These are phyloP conservation scores for Fragum fragum DNA, from an alignment of 2,888 invertebrate species.

Conservation along the genomic window DNA sequence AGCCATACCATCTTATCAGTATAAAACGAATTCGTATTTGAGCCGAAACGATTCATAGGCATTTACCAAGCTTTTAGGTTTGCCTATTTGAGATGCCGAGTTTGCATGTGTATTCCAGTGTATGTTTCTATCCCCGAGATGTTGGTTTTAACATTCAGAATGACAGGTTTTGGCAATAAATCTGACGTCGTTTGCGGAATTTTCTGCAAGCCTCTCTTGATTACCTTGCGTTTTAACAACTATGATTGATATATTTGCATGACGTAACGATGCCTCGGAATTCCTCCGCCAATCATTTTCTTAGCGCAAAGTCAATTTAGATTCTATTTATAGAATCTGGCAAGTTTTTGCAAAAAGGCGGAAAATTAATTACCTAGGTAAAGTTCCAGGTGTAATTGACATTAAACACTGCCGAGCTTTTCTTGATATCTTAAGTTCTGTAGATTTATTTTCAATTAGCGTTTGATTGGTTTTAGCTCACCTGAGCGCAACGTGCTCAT, in stretches of 20 bases:
- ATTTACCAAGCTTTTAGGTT: too few species aligned
- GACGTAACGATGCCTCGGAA: constrained; percentile 5
- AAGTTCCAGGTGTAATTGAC: constrained; percentile 14
- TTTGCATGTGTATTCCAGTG: too few species aligned
- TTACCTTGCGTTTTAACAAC: constrained; percentile 4
- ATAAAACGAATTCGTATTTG: too few species aligned
- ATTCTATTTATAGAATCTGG: constrained; percentile 7
- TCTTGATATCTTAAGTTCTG: neutral
- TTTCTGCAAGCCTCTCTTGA: constrained; percentile 8
- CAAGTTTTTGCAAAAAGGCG: neutral
- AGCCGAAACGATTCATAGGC: too few species aligned
- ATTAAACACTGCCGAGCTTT: neutral
- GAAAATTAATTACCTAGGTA: constrained; percentile 11
- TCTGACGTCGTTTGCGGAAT: constrained; percentile 10
- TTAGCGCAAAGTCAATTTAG: neutral
- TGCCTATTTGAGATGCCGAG: too few species aligned
- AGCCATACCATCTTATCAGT: too few species aligned
- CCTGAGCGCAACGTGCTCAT: too few species aligned
- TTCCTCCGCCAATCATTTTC: constrained; percentile 27
- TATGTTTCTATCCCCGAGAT: neutral
- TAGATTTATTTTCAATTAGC: too few species aligned
- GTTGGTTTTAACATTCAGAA: neutral
- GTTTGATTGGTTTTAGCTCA: too few species aligned
- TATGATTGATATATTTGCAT: constrained; percentile 14
- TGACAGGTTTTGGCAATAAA: constrained; percentile 18